Evolutionary conservation across 2,113 vertebrate genomes (phyloP).

Genomic region (Paratilapia polleni): DNA sequence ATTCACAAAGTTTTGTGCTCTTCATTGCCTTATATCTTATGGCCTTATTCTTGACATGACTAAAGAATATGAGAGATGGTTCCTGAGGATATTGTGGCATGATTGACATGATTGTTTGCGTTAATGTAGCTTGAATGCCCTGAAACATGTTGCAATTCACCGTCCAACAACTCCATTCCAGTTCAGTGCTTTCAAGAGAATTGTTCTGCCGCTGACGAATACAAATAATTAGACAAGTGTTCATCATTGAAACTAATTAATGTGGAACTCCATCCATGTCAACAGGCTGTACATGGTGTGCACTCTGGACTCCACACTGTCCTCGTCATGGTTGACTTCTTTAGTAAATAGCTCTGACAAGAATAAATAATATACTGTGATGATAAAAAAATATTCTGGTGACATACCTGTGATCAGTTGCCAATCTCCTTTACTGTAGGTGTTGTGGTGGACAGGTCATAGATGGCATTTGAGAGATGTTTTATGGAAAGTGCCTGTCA

Average conservation of each 20-base stretch:
- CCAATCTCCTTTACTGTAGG: not conserved
- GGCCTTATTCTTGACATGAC: not conserved
- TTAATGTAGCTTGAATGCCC: conserved; percentile 23
- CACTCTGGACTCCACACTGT: not conserved
- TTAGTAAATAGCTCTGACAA: conserved; percentile 1
- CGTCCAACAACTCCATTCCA: conserved; percentile 38
- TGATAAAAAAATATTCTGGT: not conserved
- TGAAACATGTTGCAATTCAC: conserved; percentile 20
- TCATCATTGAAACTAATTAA: conserved; percentile 31
- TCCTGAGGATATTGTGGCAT: conserved; percentile 9
- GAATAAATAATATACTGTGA: not conserved
- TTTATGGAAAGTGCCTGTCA: conserved; percentile 1
- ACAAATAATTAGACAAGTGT: conserved; percentile 23
- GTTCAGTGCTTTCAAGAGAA: conserved; percentile 2
- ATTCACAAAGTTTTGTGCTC: not conserved
- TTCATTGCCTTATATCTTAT: conserved; percentile 1
- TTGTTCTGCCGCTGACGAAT: conserved; percentile 10
- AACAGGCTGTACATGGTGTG: not conserved
- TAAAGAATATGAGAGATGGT: conserved; percentile 11
- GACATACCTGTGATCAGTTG: not conserved
- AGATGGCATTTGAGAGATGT: conserved; percentile 16
- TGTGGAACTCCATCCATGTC: conserved; percentile 7
- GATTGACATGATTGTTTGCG: conserved; percentile 14
- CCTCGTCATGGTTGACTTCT: not conserved
- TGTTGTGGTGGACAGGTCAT: not conserved